Base-by-base conservation (phyloP, 92 coral and sea anemone species). In the Porites cylindrica region DNA sequence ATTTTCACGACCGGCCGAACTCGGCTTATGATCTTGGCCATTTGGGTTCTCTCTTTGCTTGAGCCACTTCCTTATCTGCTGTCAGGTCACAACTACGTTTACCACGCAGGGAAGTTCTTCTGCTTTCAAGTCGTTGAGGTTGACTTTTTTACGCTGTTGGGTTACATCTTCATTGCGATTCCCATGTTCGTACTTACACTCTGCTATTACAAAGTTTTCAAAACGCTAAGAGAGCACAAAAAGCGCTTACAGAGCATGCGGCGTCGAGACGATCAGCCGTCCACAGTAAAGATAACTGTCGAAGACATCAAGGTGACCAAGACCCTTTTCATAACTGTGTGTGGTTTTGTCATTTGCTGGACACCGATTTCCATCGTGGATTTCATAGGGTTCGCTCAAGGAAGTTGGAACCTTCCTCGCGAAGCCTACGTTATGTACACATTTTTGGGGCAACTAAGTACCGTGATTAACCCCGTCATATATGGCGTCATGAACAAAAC, bases 401-500 rank as follows among this genome's bases (percentile, higher is more conserved):
- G 91, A 17, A 65, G 80, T 58, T 92, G 95, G 97, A 66, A 85
- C 75, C 85, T 94, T 60, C 88, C 97, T 19, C 93, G 97, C 14
- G 92, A 94, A 75, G 87, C 85, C 10, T 94, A 94, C 64, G 82
- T 94, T 67, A 94, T 92, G 97, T 94, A 94, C 87, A 94, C 93
- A 18, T 94, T 86, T 58, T 72, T 92, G 78, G 97, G 97, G 12
- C 92, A 90, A 76, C 79, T 90, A n/a, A 89, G 93, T 56, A 89
- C 97, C 3, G 92, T 91, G 54, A 75, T 94, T 16, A 94, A 94
- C 24, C 97, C 97, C 0, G 59, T 92, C 63, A 91, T 94, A 78
- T 94, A 94, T 53, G 95, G 97, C 18, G 93, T 89, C 67, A 91
- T 94, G 97, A 94, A 94, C 89, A 94, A 88, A 71, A 90, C 92